Base-by-base conservation (phyloP, 2,113 vertebrate genomes). In the Cisticola juncidis region DNA sequence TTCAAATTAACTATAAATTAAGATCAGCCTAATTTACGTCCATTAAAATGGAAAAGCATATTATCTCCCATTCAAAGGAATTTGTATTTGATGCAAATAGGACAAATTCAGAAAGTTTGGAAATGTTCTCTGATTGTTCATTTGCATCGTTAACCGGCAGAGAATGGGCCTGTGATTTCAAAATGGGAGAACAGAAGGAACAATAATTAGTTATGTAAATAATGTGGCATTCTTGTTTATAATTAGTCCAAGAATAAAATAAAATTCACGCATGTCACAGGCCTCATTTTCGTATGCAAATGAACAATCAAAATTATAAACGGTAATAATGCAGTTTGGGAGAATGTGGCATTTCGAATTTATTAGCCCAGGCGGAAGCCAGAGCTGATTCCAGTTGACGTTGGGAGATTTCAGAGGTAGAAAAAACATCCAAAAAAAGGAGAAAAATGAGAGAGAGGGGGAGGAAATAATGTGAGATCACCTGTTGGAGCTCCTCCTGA, bases 131-230 rank as follows among this genome's bases (percentile, higher is more conserved):
- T 97, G 97, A 98, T 98, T 98, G 97, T 98, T 98, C 98, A 98
- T 98, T 98, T 97, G 97, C 70, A 42, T 96, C 94, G 81, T 98
- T 97, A 98, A 98, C 97, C 92, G 70, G 84, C 51, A 76, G 91
- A 97, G 98, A 97, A 97, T 74, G 97, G 98, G 95, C 77, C 95
- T 95, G 95, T 91, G 77, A 97, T 98, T 98, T 97, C 93, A 97
- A 98, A 98, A 97, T 77, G 91, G 95, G 96, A 98, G 98, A 99
- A 99, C 99, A 99, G 98, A 99, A 99, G 99, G 99, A 99, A 99
- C 98, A 99, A 99, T 99, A 99, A 99, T 99, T 99, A 99, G 99
- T 99, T 99, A 99, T 99, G 99, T 99, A 99, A 99, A 99, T 99
- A 99, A 99, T 99, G 98, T 99, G 99, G 98, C 99, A 99, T 99